Base-by-base conservation (phyloP, 2,797 vertebrate genomes). In the Borostomias antarcticus region DNA sequence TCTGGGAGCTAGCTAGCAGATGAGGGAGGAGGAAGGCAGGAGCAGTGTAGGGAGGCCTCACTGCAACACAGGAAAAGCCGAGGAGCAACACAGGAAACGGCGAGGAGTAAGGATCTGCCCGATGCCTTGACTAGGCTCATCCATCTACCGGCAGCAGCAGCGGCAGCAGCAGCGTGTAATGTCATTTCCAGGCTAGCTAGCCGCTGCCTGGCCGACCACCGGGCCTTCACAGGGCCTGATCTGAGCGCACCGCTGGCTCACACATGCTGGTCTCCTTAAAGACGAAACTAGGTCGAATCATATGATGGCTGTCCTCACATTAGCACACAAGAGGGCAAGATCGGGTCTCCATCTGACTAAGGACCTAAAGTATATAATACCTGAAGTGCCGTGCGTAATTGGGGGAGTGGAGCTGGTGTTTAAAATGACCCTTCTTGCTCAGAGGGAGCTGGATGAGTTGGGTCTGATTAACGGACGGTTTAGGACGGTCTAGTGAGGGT, bases 131-230 rank as follows among this genome's bases (percentile, higher is more conserved):
- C 70, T 78, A 58, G 19, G 62, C 73, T 66, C 64, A 81, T 83
- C 79, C 66, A 61, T 85, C 83, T 78, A 72, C n/a, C n/a, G n/a
- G n/a, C n/a, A n/a, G n/a, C n/a, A n/a, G n/a, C n/a, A n/a, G n/a
- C n/a, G n/a, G 68, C 80, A 80, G 73, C 83, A 84, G 53, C 67
- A 77, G 72, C 80, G 84, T 85, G 79, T 86, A 86, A 89, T 85
- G 78, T 78, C 76, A 87, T 86, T 86, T 84, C 79, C 83, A 84
- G 79, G 68, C 74, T 68, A 69, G n/a, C n/a, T n/a, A n/a, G n/a
- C n/a, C n/a, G n/a, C 73, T 60, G 54, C 78, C 51, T 58, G 63
- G 10, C 11, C 19, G 21, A 13, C 25, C 28, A 52, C 62, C 21
- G 63, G 37, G 54, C 28, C 73, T 75, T 72, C 72, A 85, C 83